Base-by-base conservation (phyloP, 2,888 invertebrate genomes). In the Chaitophorus viminalis region DNA sequence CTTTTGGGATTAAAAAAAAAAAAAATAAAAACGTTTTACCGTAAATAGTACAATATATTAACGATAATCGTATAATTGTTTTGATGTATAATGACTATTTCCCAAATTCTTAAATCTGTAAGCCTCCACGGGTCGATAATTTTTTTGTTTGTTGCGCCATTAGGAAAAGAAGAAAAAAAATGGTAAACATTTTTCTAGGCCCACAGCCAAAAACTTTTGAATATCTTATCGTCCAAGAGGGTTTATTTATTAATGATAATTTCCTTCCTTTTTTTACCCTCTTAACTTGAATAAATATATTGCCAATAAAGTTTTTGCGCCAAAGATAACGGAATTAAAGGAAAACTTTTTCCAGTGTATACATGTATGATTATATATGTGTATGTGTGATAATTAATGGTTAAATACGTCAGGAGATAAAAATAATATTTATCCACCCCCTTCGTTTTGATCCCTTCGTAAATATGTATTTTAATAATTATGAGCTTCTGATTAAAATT, bases 281-380 rank as follows among this genome's bases (percentile, higher is more conserved):
- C 60, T 39, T 83, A 76, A 21, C 85, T 68, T 29, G 52, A 77
- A 77, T 70, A 85, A 86, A 86, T 86, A 86, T 86, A 86, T 86
- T 86, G 86, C 86, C 86, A 86, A 86, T 86, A 86, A 86, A 86
- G 86, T 86, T 86, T 86, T 79, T 5, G 72, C 39, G 78, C 72
- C 70, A 54, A 29, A 68, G 86, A 86, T 86, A 86, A 86, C 79
- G 72, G 36, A 78, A 78, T 86, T 86, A 86, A 86, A 79, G 72
- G 36, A 39, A 83, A 86, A 86, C 33, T 52, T 79, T 79, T 79
- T 72, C n/a, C 70, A 18, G 11, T 79, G 17, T n/a, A n/a, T n/a
- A n/a, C 2, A 25, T 1, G 25, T 5, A 25, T 60, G 2, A 72
- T 21, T 70, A 46, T 25, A 79, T 25, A 14, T 31, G 9, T 77